A percentile compares a stretch with the other conserved stretches of the same genome.
Conservation (phyloP, 2,888 invertebrate genomes). For the Brachyptera putata region DNA sequence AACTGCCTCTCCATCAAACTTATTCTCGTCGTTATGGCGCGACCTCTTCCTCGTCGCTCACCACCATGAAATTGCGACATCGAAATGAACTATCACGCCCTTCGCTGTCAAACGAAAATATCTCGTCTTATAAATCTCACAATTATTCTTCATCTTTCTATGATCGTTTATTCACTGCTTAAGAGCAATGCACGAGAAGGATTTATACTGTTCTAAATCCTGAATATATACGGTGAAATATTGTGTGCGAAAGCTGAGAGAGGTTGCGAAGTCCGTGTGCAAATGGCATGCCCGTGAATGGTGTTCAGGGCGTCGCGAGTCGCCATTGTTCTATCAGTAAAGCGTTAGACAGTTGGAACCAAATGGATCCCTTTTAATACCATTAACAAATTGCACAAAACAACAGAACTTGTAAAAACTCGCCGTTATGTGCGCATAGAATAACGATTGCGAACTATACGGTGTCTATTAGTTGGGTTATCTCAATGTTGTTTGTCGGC, state of each 20-base stretch:
- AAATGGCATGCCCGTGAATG: conserved; percentile 9
- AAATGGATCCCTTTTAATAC: conserved; percentile 32
- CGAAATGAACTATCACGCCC: not conserved
- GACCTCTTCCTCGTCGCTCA: not conserved
- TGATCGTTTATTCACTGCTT: no score
- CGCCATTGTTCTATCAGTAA: conserved; percentile 9
- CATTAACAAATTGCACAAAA: conserved; percentile 48
- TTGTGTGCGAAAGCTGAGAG: not conserved
- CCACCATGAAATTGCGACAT: not conserved
- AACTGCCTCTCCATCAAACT: conserved; percentile 8
- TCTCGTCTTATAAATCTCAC: not conserved
- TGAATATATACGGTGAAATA: conserved; percentile 7
- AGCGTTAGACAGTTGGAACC: conserved; percentile 10
- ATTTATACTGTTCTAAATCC: no score
- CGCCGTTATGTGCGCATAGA: not conserved
- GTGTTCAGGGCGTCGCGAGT: not conserved
- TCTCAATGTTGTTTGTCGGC: not conserved
- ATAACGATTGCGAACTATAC: conserved; percentile 1
- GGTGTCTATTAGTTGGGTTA: conserved; percentile 6
- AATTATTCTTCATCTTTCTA: conserved; percentile 6
- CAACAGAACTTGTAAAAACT: not conserved
- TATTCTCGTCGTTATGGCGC: conserved; percentile 9
- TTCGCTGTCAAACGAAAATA: not conserved
- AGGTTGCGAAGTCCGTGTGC: conserved; percentile 4
- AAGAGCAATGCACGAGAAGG: no score